Percentiles rank a stretch among this genome's conserved stretches.
phyloP scores from a whole-genome alignment of 2,113 vertebrate genomes.

The Zootoca vivipara region DNA sequence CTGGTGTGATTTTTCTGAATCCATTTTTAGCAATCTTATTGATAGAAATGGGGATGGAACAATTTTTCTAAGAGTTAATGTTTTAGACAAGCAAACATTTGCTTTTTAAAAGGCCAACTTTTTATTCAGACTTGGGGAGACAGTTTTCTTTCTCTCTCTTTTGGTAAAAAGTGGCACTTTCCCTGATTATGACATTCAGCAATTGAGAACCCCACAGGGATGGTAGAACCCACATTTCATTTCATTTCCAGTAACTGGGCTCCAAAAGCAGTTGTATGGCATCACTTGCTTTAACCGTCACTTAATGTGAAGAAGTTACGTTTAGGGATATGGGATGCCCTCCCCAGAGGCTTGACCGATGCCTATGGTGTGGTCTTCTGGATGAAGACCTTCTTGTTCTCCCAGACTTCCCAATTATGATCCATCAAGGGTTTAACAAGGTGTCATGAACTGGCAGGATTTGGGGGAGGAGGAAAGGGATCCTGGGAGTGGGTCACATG shows the following conservation, averaged over 20 bases:
- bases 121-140: background rate
- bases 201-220: background rate
- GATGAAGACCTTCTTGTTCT: no score
- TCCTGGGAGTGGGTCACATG: no score
- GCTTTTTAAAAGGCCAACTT: fast-evolving
- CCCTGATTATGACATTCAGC: background rate
- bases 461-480: no score
- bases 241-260: background rate
- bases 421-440: no score
- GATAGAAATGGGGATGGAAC: fast-evolving
- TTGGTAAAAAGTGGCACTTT: background rate
- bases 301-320: no score
- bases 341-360: no score
- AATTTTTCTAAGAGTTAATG: background rate
- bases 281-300: no score
- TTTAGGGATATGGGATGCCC: no score
- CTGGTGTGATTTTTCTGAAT: background rate
- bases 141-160: background rate
- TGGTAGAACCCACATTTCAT: background rate
- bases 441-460: no score
- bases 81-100: background rate
- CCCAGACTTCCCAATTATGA: no score
- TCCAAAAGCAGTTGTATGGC: background rate
- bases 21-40: background rate
- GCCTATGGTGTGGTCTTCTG: no score